Base-by-base conservation (phyloP, 2,113 vertebrate species). In the Platanista minor region DNA sequence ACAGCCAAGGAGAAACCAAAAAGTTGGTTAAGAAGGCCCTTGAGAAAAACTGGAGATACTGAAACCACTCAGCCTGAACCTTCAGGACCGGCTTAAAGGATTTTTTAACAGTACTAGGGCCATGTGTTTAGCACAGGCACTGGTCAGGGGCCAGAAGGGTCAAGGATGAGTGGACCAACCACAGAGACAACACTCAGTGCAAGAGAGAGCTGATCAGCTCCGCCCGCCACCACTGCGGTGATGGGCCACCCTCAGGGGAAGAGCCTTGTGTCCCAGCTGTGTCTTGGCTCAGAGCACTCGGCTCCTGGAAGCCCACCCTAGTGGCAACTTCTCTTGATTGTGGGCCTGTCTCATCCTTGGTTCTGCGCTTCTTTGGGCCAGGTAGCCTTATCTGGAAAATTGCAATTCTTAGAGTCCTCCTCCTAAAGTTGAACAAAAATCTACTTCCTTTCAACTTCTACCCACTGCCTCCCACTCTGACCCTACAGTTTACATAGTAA, bases 161-260 rank as follows among this genome's bases (percentile, higher is more conserved):
- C n/a, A 20, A 59, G 61, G 23, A 27, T 69, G 31, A 18, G 33
- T 52, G 15, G 10, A 54, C 3, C 1, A 2, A 41, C 33, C 4
- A 1, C 21, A 18, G 85, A 54, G 25, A 43, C 3, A 75, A 23
- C 12, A 3, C 12, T 64, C 25, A 39, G 69, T 69, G 67, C 41
- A 46, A n/a, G 18, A 61, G 92, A 78, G n/a, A 27, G 52, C 29
- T 3, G 14, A 4, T 59, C 62, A 83, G 29, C 14, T 57, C 6
- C 52, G 1, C 17, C 36, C 1, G 0, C 39, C 5, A 43, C 7
- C 33, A 23, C 9, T n/a, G 49, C 6, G 27, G 1, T 15, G 2
- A 75, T 11, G 52, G 20, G 36, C 33, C 29, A 21, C 39, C 9
- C 61, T 52, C 17, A 11, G 39, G 61, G 36, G 39, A n/a, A 29